Evolutionary conservation across 2,888 invertebrate species (phyloP).

Genomic region (Anthrax anthrax): DNA sequence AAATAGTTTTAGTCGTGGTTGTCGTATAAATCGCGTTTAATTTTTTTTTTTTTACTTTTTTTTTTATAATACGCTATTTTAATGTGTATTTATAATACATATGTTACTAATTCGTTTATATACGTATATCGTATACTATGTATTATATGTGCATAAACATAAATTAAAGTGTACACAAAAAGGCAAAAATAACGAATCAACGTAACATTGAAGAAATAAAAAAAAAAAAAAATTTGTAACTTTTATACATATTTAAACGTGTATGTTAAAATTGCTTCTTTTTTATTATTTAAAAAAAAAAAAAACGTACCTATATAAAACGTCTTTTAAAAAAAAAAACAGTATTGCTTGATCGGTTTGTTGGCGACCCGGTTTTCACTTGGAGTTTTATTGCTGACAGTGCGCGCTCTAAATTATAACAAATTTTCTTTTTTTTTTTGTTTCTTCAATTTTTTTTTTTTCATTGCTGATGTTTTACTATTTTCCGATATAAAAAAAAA

Average conservation of each 20-base stretch:
- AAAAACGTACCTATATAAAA: not conserved
- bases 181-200: too few species aligned
- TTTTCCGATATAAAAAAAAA: not conserved
- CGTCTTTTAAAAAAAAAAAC: not conserved
- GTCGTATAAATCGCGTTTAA: too few species aligned
- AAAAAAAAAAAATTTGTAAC: not conserved
- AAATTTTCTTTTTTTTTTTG: slow-evolving; percentile 1
- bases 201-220: not conserved
- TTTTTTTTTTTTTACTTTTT: too few species aligned
- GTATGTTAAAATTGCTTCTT: not conserved
- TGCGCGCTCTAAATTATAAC: slow-evolving; percentile 5
- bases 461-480: not conserved
- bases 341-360: not conserved
- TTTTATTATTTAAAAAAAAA: not conserved
- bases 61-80: too few species aligned
- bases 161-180: too few species aligned
- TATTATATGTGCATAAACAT: too few species aligned
- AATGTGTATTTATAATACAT: too few species aligned
- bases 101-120: too few species aligned
- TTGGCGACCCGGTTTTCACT: slow-evolving; percentile 6
- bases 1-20: too few species aligned
- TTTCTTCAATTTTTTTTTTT: not conserved
- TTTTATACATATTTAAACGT: not conserved
- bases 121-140: too few species aligned
- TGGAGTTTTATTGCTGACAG: slow-evolving; percentile 3